Evolutionary conservation across 2,113 vertebrate species (phyloP).

Genomic region (Anarhynchus alexandrinus): DNA sequence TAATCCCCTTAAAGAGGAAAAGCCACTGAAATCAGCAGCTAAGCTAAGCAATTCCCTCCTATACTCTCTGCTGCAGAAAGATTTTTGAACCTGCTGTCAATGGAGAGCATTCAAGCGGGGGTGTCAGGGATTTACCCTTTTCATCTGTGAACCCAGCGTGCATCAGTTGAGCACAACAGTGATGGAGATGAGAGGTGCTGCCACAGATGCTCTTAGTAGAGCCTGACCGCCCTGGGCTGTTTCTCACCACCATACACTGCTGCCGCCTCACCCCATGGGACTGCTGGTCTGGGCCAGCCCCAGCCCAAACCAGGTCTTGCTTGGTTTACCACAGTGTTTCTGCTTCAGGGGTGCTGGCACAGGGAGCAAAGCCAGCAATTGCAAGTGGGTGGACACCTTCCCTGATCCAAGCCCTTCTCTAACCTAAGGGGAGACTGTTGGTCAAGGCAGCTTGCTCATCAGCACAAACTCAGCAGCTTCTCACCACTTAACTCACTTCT

Average conservation of each 20-base stretch:
- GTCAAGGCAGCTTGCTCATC: neutral
- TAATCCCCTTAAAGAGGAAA: neutral
- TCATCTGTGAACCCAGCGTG: neutral
- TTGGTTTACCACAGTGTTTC: neutral
- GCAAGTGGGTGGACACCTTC: neutral
- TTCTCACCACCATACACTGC: rapidly evolving
- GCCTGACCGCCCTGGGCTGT: rapidly evolving
- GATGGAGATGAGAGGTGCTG: neutral
- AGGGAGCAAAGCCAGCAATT: neutral
- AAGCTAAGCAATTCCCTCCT: neutral
- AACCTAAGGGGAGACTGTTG: neutral
- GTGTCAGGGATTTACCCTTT: no score
- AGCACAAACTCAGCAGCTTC: neutral
- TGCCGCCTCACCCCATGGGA: neutral
- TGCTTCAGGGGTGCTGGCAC: neutral
- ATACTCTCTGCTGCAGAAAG: neutral
- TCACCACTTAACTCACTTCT: neutral
- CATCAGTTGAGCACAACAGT: neutral
- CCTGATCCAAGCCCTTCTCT: neutral
- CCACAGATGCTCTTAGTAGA: neutral
- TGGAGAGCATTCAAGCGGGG: neutral
- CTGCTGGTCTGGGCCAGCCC: neutral
- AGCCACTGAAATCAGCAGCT: neutral
- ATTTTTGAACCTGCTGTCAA: neutral
- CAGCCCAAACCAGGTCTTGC: neutral